Percentiles rank a stretch among this genome's conserved stretches.
These are phyloP conservation scores for Thumatha senex DNA, from an alignment of 2,888 invertebrate species.

Conservation along the genomic window DNA sequence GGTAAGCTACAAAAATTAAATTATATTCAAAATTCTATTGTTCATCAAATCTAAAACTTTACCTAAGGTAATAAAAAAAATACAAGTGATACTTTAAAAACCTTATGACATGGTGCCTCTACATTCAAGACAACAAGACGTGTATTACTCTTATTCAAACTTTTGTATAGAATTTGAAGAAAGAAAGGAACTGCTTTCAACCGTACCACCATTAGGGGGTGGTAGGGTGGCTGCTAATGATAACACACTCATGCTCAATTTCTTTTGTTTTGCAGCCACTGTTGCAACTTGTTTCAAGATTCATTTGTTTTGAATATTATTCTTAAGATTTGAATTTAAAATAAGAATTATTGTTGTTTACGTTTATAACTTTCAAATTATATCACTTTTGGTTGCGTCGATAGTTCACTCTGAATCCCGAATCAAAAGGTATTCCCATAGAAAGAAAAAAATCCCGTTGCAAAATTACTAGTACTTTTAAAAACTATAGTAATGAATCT, in stretches of 20 bases:
- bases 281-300: conserved; percentile 37
- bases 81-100: background rate
- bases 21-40: no score
- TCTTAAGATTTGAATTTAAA: background rate
- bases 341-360: background rate
- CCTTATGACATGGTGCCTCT: conserved; percentile 33
- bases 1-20: no score
- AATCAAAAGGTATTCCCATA: no score
- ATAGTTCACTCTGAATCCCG: no score
- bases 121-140: conserved; percentile 65
- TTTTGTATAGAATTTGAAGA: conserved; percentile 78
- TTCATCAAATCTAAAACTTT: background rate
- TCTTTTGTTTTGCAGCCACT: conserved; percentile 50
- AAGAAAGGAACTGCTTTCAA: conserved; percentile 53
- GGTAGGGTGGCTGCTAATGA: conserved; percentile 49
- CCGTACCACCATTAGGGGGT: conserved; percentile 5
- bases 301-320: conserved; percentile 23
- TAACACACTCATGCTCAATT: conserved; percentile 59
- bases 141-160: conserved; percentile 81
- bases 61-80: background rate
- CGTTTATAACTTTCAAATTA: no score
- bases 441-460: no score
- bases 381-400: no score
- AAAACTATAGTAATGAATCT: no score
- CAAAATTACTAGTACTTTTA: no score